A percentile compares a stretch with the other conserved stretches of the same genome.
Evolutionary conservation across 2,888 invertebrate genomes (phyloP).

Genomic region (Griposia aprilina): DNA sequence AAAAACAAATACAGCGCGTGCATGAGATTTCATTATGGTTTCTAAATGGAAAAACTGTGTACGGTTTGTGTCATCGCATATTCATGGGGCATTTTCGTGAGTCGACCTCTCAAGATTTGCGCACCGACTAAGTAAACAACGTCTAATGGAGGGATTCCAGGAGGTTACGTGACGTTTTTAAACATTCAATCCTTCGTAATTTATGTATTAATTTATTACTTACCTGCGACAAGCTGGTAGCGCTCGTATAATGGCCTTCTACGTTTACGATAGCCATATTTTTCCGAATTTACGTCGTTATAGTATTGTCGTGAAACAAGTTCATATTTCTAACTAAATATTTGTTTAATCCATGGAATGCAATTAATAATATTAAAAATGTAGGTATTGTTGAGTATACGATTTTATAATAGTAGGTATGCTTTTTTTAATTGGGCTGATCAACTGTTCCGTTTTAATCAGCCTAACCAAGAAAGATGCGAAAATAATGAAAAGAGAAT

Average conservation of each 20-base stretch:
- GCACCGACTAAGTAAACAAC: conserved; percentile 88
- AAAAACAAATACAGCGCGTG: conserved; percentile 85
- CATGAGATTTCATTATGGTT: conserved; percentile 88
- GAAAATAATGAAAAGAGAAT: conserved; percentile 62
- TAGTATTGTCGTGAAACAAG: conserved; percentile 35
- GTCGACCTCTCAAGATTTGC: conserved; percentile 89
- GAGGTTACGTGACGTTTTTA: conserved; percentile 85
- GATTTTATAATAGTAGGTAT: conserved; percentile 1
- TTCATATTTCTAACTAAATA: conserved; percentile 19
- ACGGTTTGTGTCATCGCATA: conserved; percentile 90
- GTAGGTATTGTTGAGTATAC: background rate
- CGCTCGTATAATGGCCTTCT: conserved; percentile 58
- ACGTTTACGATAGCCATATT: conserved; percentile 65
- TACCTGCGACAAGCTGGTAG: conserved; percentile 62
- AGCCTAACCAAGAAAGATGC: conserved; percentile 37
- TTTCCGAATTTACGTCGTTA: conserved; percentile 53
- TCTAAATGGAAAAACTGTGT: conserved; percentile 90
- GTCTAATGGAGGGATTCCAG: conserved; percentile 88
- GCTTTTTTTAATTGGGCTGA: conserved; percentile 38
- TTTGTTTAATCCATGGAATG: conserved; percentile 23
- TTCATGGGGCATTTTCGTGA: conserved; percentile 90
- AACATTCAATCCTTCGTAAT: conserved; percentile 80
- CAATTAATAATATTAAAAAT: conserved; percentile 1
- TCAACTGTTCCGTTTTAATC: conserved; percentile 54
- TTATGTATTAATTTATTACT: conserved; percentile 78